Base-by-base conservation (phyloP, 2,888 invertebrate species). In the Eristalis intricaria region DNA sequence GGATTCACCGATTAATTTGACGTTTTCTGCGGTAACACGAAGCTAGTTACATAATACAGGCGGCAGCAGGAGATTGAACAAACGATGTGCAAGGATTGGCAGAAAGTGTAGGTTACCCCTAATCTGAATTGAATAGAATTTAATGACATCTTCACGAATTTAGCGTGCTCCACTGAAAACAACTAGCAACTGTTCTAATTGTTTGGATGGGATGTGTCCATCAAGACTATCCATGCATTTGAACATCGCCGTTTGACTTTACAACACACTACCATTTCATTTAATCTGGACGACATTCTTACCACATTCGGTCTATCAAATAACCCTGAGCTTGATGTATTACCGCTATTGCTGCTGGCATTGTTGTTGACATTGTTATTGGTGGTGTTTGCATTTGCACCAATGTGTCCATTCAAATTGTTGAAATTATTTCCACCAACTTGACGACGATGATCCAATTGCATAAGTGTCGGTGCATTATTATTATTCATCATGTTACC, bases 291-390 rank as follows among this genome's bases (percentile, higher is more conserved):
- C 19, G n/a, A 19, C 19, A 50, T 19, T 50, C 87, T 88, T 81
- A 89, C 89, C 90, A 89, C 89, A 89, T 88, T 90, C 70, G 90
- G 90, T 85, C 91, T 90, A 89, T 91, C 91, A 87, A 90, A 91
- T 89, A 90, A 89, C 88, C 91, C 90, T 90, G 91, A 90, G 89
- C 90, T 91, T 79, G 90, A 89, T 87, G 89, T 90, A 84, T 90
- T 90, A 79, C 81, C 89, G 85, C 80, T 89, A 73, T 70, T 89
- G 70, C 75, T 89, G 76, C 64, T 89, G 69, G 71, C 87, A 43
- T 84, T 89, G 77, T 86, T 89, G 86, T 79, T 89, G 73, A 71
- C 88, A 61, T 80, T 84, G 75, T 75, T 88, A 64, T 82, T 75
- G 11, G 58, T 84, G 65, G 56, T 80, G 56, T 88, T 89, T 66